A percentile compares a stretch with the other conserved stretches of the same genome.
Conservation (phyloP, 1,140 invertebrate genomes). For the Drosophila rhopaloa region DNA sequence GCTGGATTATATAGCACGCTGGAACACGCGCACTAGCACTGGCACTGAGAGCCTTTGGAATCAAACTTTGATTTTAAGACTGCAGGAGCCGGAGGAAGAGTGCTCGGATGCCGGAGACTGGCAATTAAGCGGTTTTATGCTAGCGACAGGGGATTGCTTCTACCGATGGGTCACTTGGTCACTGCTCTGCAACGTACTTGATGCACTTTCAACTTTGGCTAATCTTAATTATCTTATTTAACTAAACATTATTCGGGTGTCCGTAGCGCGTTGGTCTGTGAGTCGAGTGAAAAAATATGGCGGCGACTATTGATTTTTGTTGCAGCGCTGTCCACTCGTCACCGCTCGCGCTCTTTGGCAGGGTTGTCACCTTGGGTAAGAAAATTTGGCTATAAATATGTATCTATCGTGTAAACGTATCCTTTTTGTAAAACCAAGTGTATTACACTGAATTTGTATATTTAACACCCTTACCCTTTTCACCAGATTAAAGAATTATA, state of each 20-base stretch:
- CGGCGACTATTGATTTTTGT: conserved; percentile 77
- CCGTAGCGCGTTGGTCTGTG: conserved; percentile 53
- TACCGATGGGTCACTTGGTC: background rate
- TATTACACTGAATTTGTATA: too few relatives aligned
- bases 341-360: background rate
- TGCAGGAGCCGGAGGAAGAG: conserved; percentile 20
- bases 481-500: too few relatives aligned
- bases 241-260: conserved; percentile 52
- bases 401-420: too few relatives aligned
- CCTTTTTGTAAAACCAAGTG: too few relatives aligned
- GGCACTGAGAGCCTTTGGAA: conserved; percentile 14
- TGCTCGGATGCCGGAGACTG: conserved; percentile 36
- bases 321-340: conserved; percentile 28
- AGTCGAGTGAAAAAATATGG: conserved; percentile 76
- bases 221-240: conserved; percentile 48
- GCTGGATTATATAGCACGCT: conserved; percentile 31
- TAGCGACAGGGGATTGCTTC: background rate
- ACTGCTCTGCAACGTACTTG: conserved; percentile 5
- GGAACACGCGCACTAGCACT: conserved; percentile 33
- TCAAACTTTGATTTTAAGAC: conserved; percentile 14
- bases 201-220: conserved; percentile 28
- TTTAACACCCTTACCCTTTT: too few relatives aligned
- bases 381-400: background rate
- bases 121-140: background rate
- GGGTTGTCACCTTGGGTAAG: background rate